A percentile compares a stretch with the other conserved stretches of the same genome.
phyloP scores from a whole-genome alignment of 2,888 invertebrate genomes.

The Parthenolecanium corni region DNA sequence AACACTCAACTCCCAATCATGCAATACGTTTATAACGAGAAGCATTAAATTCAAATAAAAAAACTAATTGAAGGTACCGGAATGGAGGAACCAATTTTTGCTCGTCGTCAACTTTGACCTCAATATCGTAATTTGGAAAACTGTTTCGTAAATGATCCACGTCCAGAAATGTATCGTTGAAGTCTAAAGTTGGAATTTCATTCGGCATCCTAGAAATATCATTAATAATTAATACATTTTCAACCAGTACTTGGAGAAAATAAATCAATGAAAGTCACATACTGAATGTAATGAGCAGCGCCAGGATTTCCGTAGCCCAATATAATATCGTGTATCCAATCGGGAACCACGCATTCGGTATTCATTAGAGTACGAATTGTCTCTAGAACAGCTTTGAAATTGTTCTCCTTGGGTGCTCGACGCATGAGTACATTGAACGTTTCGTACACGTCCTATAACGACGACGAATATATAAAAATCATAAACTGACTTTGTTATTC shows the following conservation, averaged over 20 bases:
- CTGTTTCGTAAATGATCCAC: constrained; percentile 75
- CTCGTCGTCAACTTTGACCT: constrained; percentile 53
- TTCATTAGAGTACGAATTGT: constrained; percentile 99
- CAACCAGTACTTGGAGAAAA: neutral
- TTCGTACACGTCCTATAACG: constrained; percentile 63
- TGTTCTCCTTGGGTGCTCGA: constrained; percentile 98
- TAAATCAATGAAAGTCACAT: constrained; percentile 31
- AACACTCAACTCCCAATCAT: too few relatives aligned
- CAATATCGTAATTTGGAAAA: constrained; percentile 72
- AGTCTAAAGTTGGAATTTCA: constrained; percentile 74
- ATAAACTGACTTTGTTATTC: too few relatives aligned
- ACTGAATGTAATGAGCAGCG: constrained; percentile 88
- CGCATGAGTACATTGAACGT: constrained; percentile 94
- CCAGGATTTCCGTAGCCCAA: constrained; percentile 96
- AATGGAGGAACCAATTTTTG: constrained; percentile 68
- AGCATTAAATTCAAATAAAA: too few relatives aligned
- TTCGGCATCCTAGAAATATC: constrained; percentile 60
- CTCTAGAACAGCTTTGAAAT: constrained; percentile 98
- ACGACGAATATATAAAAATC: neutral
- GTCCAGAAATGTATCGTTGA: constrained; percentile 94
- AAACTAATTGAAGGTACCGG: constrained; percentile 42
- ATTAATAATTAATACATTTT: neutral
- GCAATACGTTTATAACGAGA: too few relatives aligned
- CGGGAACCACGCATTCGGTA: constrained; percentile 92
- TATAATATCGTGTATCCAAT: constrained; percentile 92